Percentiles rank a stretch among this genome's conserved stretches.
These are phyloP conservation scores for Zaprionus ghesquierei DNA, from an alignment of 1,140 invertebrate species.

Conservation along the genomic window DNA sequence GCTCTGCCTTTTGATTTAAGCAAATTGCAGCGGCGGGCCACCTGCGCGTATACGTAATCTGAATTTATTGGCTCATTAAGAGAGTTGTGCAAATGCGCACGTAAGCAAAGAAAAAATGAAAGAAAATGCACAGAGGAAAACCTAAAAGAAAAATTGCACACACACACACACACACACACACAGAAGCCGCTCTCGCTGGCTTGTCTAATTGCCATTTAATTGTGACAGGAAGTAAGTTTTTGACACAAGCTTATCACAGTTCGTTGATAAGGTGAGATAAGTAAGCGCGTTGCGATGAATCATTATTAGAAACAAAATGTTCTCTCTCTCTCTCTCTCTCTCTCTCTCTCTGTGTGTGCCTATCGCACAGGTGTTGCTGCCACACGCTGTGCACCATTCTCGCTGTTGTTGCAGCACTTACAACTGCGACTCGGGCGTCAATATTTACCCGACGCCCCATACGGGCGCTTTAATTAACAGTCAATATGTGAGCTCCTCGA, in stretches of 20 bases:
- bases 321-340: background rate
- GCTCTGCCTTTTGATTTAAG: constrained; percentile 64
- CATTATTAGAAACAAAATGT: background rate
- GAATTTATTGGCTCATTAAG: constrained; percentile 76
- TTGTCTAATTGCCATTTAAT: constrained; percentile 67
- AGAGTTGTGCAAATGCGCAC: constrained; percentile 58
- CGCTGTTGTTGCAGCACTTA: constrained; percentile 46
- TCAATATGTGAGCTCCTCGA: constrained; percentile 44
- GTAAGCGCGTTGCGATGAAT: constrained; percentile 9
- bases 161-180: background rate
- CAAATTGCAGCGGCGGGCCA: constrained; percentile 68
- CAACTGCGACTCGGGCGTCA: constrained; percentile 26
- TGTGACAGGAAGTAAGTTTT: constrained; percentile 26
- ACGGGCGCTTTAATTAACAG: constrained; percentile 54
- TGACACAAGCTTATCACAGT: constrained; percentile 1
- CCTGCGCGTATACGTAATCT: constrained; percentile 79
- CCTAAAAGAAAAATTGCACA: constrained; percentile 27
- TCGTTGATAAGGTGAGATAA: constrained; percentile 10
- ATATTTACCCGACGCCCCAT: constrained; percentile 46
- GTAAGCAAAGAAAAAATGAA: constrained; percentile 14
- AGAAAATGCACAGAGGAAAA: background rate
- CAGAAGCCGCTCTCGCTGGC: background rate
- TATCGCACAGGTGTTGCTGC: constrained; percentile 30
- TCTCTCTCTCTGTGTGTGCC: background rate
- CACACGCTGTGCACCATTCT: constrained; percentile 2